Conservation (phyloP, 2,888 invertebrate genomes). For the Epistrophella euchroma region DNA sequence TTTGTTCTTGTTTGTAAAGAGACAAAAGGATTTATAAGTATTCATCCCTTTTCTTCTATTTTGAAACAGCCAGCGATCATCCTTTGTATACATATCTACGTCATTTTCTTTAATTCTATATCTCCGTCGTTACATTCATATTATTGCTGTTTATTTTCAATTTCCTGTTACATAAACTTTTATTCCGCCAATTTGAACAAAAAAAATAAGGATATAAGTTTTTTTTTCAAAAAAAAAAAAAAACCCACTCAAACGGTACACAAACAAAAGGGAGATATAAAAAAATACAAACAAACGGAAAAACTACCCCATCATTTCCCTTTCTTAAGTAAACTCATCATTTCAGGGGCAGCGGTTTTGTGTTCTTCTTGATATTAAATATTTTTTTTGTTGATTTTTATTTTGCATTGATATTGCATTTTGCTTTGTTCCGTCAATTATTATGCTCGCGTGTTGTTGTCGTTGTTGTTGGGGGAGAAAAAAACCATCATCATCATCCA, state of each 20-base stretch:
- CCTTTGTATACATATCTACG: neutral
- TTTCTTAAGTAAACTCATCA: slow-evolving; percentile 63
- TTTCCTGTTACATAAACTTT: slow-evolving; percentile 74
- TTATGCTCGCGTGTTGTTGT: slow-evolving; percentile 36
- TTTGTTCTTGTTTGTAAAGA: neutral
- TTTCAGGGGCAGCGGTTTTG: slow-evolving; percentile 31
- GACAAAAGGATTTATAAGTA: slow-evolving; percentile 56
- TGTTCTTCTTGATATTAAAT: slow-evolving; percentile 34
- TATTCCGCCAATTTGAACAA: slow-evolving; percentile 70
- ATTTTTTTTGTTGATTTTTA: slow-evolving; percentile 9
- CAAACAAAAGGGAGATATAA: slow-evolving; percentile 27
- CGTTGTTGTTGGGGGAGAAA: neutral
- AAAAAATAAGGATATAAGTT: slow-evolving; percentile 29
- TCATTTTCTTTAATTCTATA: neutral
- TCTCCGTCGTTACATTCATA: slow-evolving; percentile 38
- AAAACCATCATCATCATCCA: slow-evolving; percentile 10
- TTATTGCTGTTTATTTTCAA: slow-evolving; percentile 74
- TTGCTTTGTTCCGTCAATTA: slow-evolving; percentile 67
- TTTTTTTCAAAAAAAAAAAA: neutral
- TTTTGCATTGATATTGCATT: slow-evolving; percentile 54
- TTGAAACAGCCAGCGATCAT: slow-evolving; percentile 6
- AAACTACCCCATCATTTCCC: slow-evolving; percentile 23
- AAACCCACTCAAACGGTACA: slow-evolving; percentile 18
- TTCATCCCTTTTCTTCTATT: neutral
- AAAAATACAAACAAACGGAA: slow-evolving; percentile 4